Conservation (phyloP, 2,888 invertebrate genomes). For the Metallyticus violacea region DNA sequence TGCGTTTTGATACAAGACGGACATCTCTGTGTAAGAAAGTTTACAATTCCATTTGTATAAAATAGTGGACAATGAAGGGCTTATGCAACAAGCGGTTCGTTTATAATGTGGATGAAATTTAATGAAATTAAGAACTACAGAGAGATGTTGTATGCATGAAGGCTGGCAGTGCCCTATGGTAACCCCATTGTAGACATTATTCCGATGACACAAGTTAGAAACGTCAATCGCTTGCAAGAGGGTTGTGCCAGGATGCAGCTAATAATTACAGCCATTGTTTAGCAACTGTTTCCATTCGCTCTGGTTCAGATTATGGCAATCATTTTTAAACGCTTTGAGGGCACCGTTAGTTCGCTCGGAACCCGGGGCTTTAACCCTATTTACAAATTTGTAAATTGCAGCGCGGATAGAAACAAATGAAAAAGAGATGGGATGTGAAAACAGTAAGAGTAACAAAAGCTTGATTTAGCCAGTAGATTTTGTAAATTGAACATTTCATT, state of each 20-base stretch:
- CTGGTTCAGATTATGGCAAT: neutral
- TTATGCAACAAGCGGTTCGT: no score
- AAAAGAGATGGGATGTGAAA: neutral
- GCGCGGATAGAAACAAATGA: neutral
- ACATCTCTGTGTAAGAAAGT: no score
- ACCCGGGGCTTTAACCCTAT: neutral
- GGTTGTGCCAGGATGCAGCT: neutral
- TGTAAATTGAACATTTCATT: slow-evolving; percentile 28
- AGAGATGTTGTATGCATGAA: neutral
- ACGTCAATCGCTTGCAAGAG: neutral
- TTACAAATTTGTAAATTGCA: neutral
- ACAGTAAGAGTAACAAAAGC: slow-evolving; percentile 16
- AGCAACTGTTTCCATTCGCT: neutral
- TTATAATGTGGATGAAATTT: no score
- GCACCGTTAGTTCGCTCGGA: neutral
- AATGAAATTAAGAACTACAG: no score
- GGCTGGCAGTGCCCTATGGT: neutral
- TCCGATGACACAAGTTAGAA: neutral
- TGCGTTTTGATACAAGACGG: no score
- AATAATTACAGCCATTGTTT: neutral
- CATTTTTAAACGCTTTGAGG: neutral
- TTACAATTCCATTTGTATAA: no score
- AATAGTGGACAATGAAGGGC: no score
- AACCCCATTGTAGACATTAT: neutral
- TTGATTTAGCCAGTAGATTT: slow-evolving; percentile 25